These are phyloP conservation scores for Manis javanica DNA, from an alignment of 2,797 vertebrate genomes.

Conservation along the genomic window DNA sequence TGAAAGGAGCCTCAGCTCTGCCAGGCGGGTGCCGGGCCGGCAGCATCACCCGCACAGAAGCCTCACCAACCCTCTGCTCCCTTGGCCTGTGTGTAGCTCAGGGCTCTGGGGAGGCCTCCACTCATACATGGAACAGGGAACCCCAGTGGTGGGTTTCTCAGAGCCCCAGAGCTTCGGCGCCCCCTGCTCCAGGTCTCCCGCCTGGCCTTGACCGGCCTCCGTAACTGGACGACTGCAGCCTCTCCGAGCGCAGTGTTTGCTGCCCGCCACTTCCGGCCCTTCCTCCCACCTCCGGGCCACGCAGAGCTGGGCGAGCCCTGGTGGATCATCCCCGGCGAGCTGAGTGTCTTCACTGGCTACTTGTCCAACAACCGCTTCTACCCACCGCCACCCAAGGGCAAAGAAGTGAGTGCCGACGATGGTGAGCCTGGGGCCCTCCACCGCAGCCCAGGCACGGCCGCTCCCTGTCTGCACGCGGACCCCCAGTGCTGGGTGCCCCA, in stretches of 20 bases:
- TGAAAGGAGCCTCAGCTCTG: background rate
- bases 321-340: constrained; percentile 97
- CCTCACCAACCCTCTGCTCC: background rate
- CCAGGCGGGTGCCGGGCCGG: background rate
- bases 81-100: background rate
- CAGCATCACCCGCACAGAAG: background rate
- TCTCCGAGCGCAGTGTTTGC: constrained; percentile 87
- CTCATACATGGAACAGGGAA: fast-evolving
- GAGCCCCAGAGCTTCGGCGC: background rate
- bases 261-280: constrained; percentile 93
- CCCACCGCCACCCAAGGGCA: constrained; percentile 94
- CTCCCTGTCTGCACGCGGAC: too few species aligned
- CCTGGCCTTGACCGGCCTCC: constrained; percentile 93
- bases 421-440: fast-evolving
- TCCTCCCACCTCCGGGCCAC: constrained; percentile 94
- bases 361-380: constrained; percentile 98
- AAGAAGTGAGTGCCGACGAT: constrained; percentile 90
- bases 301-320: constrained; percentile 92
- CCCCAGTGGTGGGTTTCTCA: background rate
- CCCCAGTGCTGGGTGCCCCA: background rate
- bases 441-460: background rate
- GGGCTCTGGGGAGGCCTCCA: background rate
- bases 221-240: constrained; percentile 92
- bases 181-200: constrained; percentile 91
- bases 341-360: constrained; percentile 97